These are phyloP conservation scores for Philhelius pedissequus DNA, from an alignment of 2,888 invertebrate genomes.

Conservation along the genomic window DNA sequence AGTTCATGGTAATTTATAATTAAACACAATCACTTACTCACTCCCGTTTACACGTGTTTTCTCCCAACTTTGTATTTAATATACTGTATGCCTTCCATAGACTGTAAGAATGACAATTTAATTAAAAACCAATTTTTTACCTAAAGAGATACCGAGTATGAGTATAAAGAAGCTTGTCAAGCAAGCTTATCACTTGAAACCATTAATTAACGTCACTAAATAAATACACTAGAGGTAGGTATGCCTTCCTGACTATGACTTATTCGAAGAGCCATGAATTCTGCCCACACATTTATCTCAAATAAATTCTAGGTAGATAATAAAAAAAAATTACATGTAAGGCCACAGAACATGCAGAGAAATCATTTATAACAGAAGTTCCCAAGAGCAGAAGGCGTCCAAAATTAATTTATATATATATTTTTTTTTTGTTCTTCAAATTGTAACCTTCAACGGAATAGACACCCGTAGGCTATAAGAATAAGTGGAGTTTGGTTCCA, in stretches of 20 bases:
- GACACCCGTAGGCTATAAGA: not conserved
- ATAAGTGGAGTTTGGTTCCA: slow-evolving; percentile 4
- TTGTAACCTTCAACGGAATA: not conserved
- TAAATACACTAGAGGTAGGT: not conserved
- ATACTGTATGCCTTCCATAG: too few species aligned
- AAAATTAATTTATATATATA: slow-evolving; percentile 3
- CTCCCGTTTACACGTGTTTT: too few species aligned
- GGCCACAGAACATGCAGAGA: slow-evolving; percentile 4
- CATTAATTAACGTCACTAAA: slow-evolving; percentile 40
- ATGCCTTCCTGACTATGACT: slow-evolving; percentile 29
- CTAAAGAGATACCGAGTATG: not conserved
- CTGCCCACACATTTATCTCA: slow-evolving; percentile 11
- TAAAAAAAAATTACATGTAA: not conserved
- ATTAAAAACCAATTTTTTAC: slow-evolving; percentile 6
- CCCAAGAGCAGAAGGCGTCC: not conserved
- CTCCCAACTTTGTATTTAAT: too few species aligned
- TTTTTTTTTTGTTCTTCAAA: not conserved
- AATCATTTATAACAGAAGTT: slow-evolving; percentile 23
- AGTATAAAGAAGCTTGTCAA: slow-evolving; percentile 2
- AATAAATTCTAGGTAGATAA: not conserved
- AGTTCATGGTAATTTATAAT: too few species aligned
- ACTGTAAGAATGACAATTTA: not conserved
- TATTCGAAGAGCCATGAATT: slow-evolving; percentile 12
- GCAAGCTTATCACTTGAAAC: not conserved
- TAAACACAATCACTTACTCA: too few species aligned